Conservation (phyloP, 2,113 vertebrate species). For the Eptesicus fuscus region DNA sequence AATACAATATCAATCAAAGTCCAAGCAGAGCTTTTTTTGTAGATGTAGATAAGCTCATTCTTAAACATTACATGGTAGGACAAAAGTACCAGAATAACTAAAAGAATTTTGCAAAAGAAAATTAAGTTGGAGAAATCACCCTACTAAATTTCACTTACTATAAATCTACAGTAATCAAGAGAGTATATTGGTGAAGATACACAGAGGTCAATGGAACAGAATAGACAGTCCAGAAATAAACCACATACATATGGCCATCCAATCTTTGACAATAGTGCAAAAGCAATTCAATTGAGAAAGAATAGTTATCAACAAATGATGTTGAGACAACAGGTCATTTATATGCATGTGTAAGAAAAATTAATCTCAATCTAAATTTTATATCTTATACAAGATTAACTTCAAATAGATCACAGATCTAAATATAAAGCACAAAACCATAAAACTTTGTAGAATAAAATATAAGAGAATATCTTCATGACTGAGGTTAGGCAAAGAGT, state of each 20-base stretch:
- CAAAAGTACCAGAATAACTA: background rate
- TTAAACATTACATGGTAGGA: background rate
- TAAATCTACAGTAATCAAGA: background rate
- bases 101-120: background rate
- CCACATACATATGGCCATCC: background rate
- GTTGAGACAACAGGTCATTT: background rate
- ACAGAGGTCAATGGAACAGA: background rate
- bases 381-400: background rate
- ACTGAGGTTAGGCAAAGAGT: background rate
- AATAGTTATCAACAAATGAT: background rate
- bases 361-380: background rate
- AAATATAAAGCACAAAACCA: background rate
- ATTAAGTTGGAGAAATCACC: background rate
- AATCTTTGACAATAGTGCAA: background rate
- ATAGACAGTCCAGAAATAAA: background rate
- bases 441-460: background rate
- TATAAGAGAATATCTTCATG: background rate
- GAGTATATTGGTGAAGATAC: background rate
- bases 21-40: background rate
- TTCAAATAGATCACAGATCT: background rate
- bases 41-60: background rate
- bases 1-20: constrained; percentile 5
- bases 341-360: background rate
- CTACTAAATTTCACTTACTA: background rate
- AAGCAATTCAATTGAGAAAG: background rate